phyloP scores from a whole-genome alignment of 2,113 vertebrate species.

The Podocnemis expansa region DNA sequence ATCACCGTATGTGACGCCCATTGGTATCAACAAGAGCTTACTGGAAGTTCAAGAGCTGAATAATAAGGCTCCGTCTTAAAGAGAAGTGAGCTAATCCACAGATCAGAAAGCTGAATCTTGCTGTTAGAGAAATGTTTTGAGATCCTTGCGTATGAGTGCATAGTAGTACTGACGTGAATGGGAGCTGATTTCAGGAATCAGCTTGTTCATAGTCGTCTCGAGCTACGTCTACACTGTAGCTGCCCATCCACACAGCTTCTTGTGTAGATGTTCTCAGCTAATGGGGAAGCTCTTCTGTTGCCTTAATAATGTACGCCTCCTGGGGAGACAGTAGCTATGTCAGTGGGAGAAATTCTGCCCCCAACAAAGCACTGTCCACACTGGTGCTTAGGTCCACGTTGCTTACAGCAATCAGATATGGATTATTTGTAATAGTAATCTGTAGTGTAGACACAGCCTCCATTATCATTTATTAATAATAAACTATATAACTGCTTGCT shows the following conservation, averaged over 20 bases:
- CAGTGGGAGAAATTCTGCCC: too few species aligned
- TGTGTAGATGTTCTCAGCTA: too few species aligned
- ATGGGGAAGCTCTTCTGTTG: too few species aligned
- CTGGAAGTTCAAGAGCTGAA: not conserved
- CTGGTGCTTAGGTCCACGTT: too few species aligned
- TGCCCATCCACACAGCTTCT: too few species aligned
- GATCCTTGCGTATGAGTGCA: not conserved
- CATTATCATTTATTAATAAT: conserved; percentile 56
- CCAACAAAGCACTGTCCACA: too few species aligned
- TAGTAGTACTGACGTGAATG: not conserved
- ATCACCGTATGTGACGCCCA: conserved; percentile 29
- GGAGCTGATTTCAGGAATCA: conserved; percentile 19
- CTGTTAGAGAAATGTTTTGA: not conserved
- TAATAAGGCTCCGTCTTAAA: not conserved
- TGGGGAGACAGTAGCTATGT: too few species aligned
- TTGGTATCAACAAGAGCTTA: not conserved
- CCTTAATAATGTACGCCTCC: too few species aligned
- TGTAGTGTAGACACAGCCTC: not conserved
- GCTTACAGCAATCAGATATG: not conserved
- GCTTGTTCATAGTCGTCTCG: conserved; percentile 34
- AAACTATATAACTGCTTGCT: conserved; percentile 38
- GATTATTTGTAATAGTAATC: not conserved
- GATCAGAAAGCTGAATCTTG: not conserved
- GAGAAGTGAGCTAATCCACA: accelerated
- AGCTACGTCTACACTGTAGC: too few species aligned